phyloP scores from a whole-genome alignment of 1,140 invertebrate genomes.

The Apis florea region DNA sequence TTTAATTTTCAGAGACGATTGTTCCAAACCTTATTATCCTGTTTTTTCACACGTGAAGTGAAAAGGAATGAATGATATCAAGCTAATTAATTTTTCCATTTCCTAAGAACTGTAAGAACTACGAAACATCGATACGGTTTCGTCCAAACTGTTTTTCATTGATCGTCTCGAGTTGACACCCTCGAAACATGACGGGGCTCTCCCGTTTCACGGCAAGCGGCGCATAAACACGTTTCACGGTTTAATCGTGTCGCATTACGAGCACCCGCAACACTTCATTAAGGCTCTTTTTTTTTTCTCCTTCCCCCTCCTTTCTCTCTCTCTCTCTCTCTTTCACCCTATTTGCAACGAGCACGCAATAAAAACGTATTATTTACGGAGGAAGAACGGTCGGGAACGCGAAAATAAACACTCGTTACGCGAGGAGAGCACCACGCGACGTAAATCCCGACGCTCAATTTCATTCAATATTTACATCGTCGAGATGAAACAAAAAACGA shows the following conservation, averaged over 20 bases:
- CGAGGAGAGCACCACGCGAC: not conserved
- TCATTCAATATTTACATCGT: constrained; percentile 39
- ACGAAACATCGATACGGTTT: too few relatives aligned
- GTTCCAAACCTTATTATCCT: too few relatives aligned
- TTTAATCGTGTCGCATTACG: not conserved
- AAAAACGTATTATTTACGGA: constrained; percentile 39
- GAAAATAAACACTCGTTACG: constrained; percentile 37
- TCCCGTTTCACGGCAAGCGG: not conserved
- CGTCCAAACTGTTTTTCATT: not conserved
- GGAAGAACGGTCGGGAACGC: not conserved
- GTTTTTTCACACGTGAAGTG: too few relatives aligned
- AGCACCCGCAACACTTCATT: not conserved
- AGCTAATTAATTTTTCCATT: not conserved
- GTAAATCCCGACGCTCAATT: constrained; percentile 34
- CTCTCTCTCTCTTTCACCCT: not conserved
- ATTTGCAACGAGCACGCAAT: not conserved
- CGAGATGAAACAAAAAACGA: not conserved
- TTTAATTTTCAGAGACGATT: too few relatives aligned
- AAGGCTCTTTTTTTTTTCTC: not conserved
- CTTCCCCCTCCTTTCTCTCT: too few relatives aligned
- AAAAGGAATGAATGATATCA: too few relatives aligned
- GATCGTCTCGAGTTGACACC: not conserved
- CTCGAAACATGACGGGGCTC: not conserved
- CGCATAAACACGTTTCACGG: not conserved
- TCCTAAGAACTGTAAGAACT: not conserved